Base-by-base conservation (phyloP, 2,113 vertebrate species). In the Anolis carolinensis region DNA sequence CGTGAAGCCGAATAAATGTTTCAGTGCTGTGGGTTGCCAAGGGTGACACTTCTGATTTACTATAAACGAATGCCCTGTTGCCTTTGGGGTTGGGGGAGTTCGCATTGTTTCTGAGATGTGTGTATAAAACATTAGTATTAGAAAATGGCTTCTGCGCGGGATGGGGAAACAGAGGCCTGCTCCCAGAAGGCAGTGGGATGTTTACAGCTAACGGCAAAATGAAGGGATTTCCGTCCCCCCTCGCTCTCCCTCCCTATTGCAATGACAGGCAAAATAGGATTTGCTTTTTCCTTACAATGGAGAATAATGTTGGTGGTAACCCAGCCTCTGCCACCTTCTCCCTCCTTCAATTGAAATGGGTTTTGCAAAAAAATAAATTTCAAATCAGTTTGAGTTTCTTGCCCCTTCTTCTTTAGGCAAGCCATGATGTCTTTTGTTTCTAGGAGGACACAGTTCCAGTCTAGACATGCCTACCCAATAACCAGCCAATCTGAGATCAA, bases 21-120 rank as follows among this genome's bases (percentile, higher is more conserved):
- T 98, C 97, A 94, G 96, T 96, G 98, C 98, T 97, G 97, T 97
- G 95, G 97, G 97, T 99, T 98, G 98, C 98, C 98, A 97, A 96
- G 97, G 98, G 98, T 99, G 99, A 99, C 98, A 99, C 97, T 97
- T 99, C 97, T 99, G 98, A 99, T 99, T 99, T 99, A 98, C 97
- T 98, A 98, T 98, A 98, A 98, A 98, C 97, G 97, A 98, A 97
- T 97, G 97, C 98, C 98, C 98, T 95, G 93, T 97, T 98, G 97
- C 98, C 97, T 97, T 97, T 97, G 96, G 98, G 98, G 97, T 97
- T 97, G 95, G 90, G 95, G 92, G 95, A 96, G 96, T 94, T 95
- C 84, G 91, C 95, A 95, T 94, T 96, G 96, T 96, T 96, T 94
- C 96, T 91, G 96, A 97, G 96, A 95, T 93, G 95, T 96, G 96